A percentile compares a stretch with the other conserved stretches of the same genome.
Conservation (phyloP, 2,797 vertebrate species). For the Benthosema pterotum region DNA sequence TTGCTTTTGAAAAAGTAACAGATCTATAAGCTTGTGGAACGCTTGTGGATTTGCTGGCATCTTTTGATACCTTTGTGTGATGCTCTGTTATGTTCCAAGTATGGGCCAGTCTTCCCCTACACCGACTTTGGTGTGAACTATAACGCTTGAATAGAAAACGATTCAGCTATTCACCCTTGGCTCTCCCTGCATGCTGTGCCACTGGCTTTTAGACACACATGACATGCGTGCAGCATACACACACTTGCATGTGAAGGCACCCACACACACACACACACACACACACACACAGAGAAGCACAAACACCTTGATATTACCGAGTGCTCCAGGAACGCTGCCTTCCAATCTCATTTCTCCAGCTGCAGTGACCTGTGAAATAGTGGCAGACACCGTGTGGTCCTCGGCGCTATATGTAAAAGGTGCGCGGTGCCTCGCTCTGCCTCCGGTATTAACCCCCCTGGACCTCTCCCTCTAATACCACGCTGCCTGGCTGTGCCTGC, state of each 20-base stretch:
- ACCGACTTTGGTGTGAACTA: too few species aligned
- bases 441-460: constrained; percentile 70
- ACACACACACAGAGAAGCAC: constrained; percentile 24
- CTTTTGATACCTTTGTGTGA: too few species aligned
- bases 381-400: constrained; percentile 66
- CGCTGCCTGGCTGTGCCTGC: constrained; percentile 26
- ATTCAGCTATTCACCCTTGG: too few species aligned
- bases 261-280: background rate
- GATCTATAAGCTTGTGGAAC: too few species aligned
- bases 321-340: constrained; percentile 54
- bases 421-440: constrained; percentile 74
- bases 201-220: too few species aligned
- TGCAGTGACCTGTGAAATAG: constrained; percentile 81
- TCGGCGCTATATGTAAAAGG: constrained; percentile 71
- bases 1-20: too few species aligned
- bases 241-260: constrained; percentile 34
- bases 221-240: background rate
- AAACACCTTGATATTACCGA: constrained; percentile 57
- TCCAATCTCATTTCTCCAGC: constrained; percentile 78
- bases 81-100: too few species aligned
- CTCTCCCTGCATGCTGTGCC: too few species aligned
- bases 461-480: constrained; percentile 46
- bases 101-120: too few species aligned
- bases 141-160: too few species aligned
- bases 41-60: too few species aligned